Base-by-base conservation (phyloP, 2,797 vertebrate species). In the Darevskia nairensis region DNA sequence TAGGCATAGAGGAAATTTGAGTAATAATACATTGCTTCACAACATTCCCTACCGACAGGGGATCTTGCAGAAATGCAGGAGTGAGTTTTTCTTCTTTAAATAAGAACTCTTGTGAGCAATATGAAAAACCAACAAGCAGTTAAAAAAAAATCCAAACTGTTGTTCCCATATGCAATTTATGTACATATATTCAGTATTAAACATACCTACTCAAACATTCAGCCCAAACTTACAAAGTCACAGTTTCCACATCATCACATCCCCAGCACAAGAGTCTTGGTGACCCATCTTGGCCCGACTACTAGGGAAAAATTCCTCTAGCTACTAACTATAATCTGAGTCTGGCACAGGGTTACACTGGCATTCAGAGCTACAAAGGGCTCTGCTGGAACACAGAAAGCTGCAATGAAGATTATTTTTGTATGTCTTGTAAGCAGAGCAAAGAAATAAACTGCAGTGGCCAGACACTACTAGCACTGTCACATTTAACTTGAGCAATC, bases 71-170 rank as follows among this genome's bases (percentile, higher is more conserved):
- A 86, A 75, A 29, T 61, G 23, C 25, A 8, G 2, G 6, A 3
- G 32, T 32, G 0, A 59, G 2, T 5, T 35, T 59, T 25, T 88
- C 8, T 23, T 23, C 50, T 13, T 39, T 19, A 76, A 86, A 8
- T 29, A 8, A 35, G 50, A 35, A 75, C 3, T 17, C 50, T 35
- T 55, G 27, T 50, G 8, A 46, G 8, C 35, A 25, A 66, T 86
- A 79, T 35, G 44, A 86, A 69, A 64, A 81, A 80, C 89, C 50
- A 72, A 29, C n/a, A 55, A 55, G 50, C 50, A 29, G 90, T 86
- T 90, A 55, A 80, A 86, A 80, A 82, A 89, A 93, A 89, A 41
- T 27, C 64, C 87, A 91, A 93, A 39, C 29, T 74, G 35, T 32
- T 88, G 4, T 17, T 87, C 55, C 88, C 77, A 91, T 74, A 29